Base-by-base conservation (phyloP, 2,113 vertebrate species). In the Bungarus multicinctus region DNA sequence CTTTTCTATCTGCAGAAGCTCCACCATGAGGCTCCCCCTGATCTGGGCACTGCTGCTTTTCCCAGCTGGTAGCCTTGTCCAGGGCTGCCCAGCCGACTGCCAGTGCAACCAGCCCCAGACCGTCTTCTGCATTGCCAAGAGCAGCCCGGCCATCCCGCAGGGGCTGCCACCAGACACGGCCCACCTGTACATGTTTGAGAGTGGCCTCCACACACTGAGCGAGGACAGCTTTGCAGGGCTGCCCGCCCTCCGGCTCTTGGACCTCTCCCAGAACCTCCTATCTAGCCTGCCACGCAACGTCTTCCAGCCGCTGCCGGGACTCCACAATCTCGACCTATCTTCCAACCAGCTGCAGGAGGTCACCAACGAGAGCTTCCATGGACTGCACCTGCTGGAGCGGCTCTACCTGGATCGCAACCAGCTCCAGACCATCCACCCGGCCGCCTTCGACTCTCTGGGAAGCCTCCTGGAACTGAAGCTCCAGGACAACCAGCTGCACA, bases 181-280 rank as follows among this genome's bases (percentile, higher is more conserved):
- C 6, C 97, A 95, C 47, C 97, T 99, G 25, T 99, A 98, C 0
- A 92, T 99, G 89, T 99, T 99, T 85, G 96, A 98, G 94, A 99
- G 99, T 0, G 98, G 98, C 93, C 99, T 99, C 95, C 98, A 98
- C 0, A 95, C 94, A 0, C 96, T 99, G 16, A 95, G 95, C 0
- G 88, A 94, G 7, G 97, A 98, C 94, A 98, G 99, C 94, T 99
- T 99, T 92, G 91, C 94, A 0, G 97, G 97, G 5, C 96, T 99
- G 89, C 96, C 96, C 0, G 97, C 97, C 88, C 97, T 99, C 81
- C 98, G 98, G 96, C 98, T 99, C 96, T 92, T 99, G 89, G 99
- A 99, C 95, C 97, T 99, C 92, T 99, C 99, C 0, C 99, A 99
- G 97, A 99, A 99, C 96, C 98, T 98, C 93, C 95, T 99, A 92